Conservation (phyloP, 2,113 vertebrate genomes). For the Notarius lentiginosus region DNA sequence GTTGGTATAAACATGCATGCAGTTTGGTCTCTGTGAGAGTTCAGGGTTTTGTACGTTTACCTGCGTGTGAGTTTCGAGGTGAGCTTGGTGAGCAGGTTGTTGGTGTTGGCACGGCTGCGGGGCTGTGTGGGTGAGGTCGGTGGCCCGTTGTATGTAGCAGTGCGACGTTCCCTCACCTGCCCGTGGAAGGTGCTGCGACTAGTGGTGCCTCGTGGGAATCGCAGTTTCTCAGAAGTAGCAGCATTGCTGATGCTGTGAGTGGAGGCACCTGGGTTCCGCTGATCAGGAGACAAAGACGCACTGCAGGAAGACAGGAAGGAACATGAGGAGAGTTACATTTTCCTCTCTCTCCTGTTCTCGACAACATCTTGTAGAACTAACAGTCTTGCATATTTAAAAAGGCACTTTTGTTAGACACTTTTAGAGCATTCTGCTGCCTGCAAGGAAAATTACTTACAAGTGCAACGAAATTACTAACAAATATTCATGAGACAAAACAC, state of each 20-base stretch:
- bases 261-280: slow-evolving; percentile 89
- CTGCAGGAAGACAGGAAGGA: slow-evolving; percentile 59
- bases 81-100: slow-evolving; percentile 94
- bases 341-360: not conserved
- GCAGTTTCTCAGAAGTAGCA: slow-evolving; percentile 87
- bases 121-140: slow-evolving; percentile 94
- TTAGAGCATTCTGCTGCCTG: not conserved
- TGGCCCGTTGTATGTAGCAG: slow-evolving; percentile 94
- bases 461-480: not conserved
- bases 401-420: not conserved
- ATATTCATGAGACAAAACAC: not conserved
- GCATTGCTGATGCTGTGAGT: slow-evolving; percentile 92
- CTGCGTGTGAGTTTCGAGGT: slow-evolving; percentile 97
- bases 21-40: not conserved
- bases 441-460: not conserved
- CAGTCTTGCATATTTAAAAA: not conserved
- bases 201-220: slow-evolving; percentile 90
- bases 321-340: not conserved
- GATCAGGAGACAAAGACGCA: slow-evolving; percentile 77
- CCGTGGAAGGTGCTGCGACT: slow-evolving; percentile 97
- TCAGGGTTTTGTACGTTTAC: slow-evolving; percentile 69
- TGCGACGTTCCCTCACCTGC: slow-evolving; percentile 91
- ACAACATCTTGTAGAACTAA: not conserved
- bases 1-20: not conserved
- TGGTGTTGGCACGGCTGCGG: slow-evolving; percentile 86